A percentile compares a stretch with the other conserved stretches of the same genome.
Evolutionary conservation across 2,797 vertebrate genomes (phyloP).

Genomic region (Pseudotriccus pelzelni): DNA sequence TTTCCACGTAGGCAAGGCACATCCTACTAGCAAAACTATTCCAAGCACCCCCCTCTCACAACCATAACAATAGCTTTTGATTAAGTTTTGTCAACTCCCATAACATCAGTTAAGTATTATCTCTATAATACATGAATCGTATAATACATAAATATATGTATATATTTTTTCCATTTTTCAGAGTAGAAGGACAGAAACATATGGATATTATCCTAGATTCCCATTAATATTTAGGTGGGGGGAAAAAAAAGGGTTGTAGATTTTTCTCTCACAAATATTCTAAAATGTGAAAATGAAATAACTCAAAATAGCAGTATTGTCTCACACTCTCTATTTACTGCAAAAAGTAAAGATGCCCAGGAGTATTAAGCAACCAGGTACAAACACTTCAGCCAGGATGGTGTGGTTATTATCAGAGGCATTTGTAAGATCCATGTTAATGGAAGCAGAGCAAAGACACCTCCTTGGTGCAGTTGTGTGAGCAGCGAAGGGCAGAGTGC

Average conservation of each 20-base stretch:
- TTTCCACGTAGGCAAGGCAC: not conserved
- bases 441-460: not conserved
- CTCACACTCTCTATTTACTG: not conserved
- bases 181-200: not conserved
- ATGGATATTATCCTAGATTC: not conserved
- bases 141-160: rapidly evolving
- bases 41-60: not conserved
- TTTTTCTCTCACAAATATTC: constrained; percentile 1
- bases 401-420: not conserved
- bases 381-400: not conserved
- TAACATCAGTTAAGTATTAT: not conserved
- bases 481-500: not conserved
- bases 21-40: not conserved
- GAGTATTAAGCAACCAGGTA: not conserved
- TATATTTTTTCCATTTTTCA: not conserved
- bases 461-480: not conserved
- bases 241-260: not conserved
- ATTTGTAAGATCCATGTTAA: not conserved
- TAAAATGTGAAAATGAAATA: not conserved
- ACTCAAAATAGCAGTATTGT: not conserved
- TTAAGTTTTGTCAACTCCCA: not conserved
- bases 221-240: not conserved
- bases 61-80: not conserved
- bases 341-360: not conserved
- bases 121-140: not conserved